A percentile compares a stretch with the other conserved stretches of the same genome.
Conservation (phyloP, 2,888 invertebrate species). For the Plemyria rubiginata region DNA sequence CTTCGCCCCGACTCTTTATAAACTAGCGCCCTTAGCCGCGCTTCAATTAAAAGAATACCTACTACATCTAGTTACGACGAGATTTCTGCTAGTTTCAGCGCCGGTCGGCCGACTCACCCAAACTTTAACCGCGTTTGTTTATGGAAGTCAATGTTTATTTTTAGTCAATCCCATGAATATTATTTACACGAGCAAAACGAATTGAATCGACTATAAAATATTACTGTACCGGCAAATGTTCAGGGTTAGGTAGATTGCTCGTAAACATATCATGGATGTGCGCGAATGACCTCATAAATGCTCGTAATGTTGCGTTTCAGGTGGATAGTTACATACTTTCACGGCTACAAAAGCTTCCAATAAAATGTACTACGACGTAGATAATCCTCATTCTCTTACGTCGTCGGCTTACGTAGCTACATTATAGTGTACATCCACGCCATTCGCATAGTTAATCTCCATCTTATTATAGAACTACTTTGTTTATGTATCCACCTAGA, state of each 20-base stretch:
- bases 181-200: slow-evolving; percentile 55
- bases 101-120: slow-evolving; percentile 20
- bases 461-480: background rate
- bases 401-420: background rate
- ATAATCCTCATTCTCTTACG: background rate
- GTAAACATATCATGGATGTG: slow-evolving; percentile 13
- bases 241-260: slow-evolving; percentile 14
- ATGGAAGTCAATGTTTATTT: slow-evolving; percentile 56
- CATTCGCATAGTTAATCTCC: background rate
- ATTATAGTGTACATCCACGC: background rate
- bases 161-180: slow-evolving; percentile 57
- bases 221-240: slow-evolving; percentile 20
- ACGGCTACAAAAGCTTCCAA: slow-evolving; percentile 13
- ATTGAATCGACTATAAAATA: slow-evolving; percentile 50
- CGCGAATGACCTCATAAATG: slow-evolving; percentile 16
- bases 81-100: slow-evolving; percentile 72
- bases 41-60: slow-evolving; percentile 70
- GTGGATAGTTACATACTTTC: background rate
- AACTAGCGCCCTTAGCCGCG: slow-evolving; percentile 65
- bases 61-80: slow-evolving; percentile 72
- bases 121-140: slow-evolving; percentile 37
- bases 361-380: slow-evolving; percentile 2
- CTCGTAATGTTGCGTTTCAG: slow-evolving; percentile 6
- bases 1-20: slow-evolving; percentile 65
- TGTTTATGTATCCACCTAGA: background rate